A percentile compares a stretch with the other conserved stretches of the same genome.
Evolutionary conservation across 2,888 invertebrate species (phyloP).

Genomic region (Norana najaformis): DNA sequence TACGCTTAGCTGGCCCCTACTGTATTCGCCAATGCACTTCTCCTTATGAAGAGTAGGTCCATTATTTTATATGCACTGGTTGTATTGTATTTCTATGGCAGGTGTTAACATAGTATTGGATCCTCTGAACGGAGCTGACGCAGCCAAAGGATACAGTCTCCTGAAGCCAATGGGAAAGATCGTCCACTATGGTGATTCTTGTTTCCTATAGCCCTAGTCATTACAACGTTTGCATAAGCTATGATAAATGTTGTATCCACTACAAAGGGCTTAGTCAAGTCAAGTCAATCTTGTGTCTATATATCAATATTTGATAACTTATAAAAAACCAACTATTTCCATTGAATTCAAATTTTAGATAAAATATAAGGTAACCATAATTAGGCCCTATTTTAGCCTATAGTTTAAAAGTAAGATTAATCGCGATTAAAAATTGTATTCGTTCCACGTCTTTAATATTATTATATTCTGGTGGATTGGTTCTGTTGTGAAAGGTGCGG

Average conservation of each 20-base stretch:
- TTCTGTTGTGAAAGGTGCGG: constrained; percentile 37
- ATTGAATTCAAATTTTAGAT: too few relatives aligned
- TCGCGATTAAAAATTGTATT: too few relatives aligned
- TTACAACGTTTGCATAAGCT: background rate
- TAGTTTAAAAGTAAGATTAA: too few relatives aligned
- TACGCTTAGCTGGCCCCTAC: too few relatives aligned
- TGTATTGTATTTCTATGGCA: background rate
- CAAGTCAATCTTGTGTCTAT: background rate
- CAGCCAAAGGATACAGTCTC: constrained; percentile 24
- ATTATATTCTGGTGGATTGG: background rate
- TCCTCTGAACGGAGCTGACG: constrained; percentile 20
- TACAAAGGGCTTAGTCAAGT: background rate
- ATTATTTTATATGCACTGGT: too few relatives aligned
- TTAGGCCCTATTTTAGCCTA: too few relatives aligned
- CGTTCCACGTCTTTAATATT: too few relatives aligned
- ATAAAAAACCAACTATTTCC: background rate
- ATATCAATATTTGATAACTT: background rate
- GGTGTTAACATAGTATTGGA: constrained; percentile 27
- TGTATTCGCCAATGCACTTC: too few relatives aligned
- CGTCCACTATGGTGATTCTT: constrained; percentile 18
- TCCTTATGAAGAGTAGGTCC: too few relatives aligned
- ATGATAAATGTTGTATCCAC: background rate
- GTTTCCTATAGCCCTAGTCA: background rate
- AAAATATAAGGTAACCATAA: too few relatives aligned
- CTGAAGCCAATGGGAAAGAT: constrained; percentile 24